Conservation (phyloP, 1,140 invertebrate species). For the Leptoteleia sp. region DNA sequence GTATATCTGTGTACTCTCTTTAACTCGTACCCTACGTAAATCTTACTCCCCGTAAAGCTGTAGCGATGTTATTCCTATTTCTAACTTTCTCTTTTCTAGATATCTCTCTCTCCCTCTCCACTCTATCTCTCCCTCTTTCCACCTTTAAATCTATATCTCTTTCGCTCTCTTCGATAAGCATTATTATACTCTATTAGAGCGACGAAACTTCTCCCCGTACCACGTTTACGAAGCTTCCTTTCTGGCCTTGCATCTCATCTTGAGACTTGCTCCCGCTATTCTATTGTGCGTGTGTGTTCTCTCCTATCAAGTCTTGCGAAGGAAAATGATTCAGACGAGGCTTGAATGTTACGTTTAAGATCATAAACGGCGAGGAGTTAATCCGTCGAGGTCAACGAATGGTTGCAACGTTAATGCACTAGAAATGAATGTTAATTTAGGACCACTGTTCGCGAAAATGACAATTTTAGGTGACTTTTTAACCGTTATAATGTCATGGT, state of each 20-base stretch:
- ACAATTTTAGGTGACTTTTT: too few relatives aligned
- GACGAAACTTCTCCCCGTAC: constrained; percentile 14
- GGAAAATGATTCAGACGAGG: too few relatives aligned
- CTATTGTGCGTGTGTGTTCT: constrained; percentile 38
- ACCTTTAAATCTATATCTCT: constrained; percentile 21
- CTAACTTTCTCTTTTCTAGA: constrained; percentile 37
- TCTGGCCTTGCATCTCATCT: constrained; percentile 62
- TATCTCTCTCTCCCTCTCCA: constrained; percentile 27
- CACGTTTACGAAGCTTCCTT: constrained; percentile 51
- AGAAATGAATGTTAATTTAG: too few relatives aligned
- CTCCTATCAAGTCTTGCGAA: constrained; percentile 1
- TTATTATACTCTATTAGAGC: constrained; percentile 44
- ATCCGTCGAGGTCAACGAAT: too few relatives aligned
- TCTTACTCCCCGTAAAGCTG: constrained; percentile 31
- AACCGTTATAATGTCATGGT: too few relatives aligned
- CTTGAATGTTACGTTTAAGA: too few relatives aligned
- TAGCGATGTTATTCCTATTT: constrained; percentile 45
- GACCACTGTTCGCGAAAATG: too few relatives aligned
- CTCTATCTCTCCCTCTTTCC: constrained; percentile 3
- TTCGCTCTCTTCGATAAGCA: constrained; percentile 38
- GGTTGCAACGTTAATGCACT: too few relatives aligned
- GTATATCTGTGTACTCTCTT: constrained; percentile 53
- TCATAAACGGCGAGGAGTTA: too few relatives aligned
- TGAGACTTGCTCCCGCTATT: constrained; percentile 58
- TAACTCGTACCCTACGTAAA: constrained; percentile 56